These are phyloP conservation scores for Pycnonotus jocosus DNA, from an alignment of 2,113 vertebrate genomes.

Conservation along the genomic window DNA sequence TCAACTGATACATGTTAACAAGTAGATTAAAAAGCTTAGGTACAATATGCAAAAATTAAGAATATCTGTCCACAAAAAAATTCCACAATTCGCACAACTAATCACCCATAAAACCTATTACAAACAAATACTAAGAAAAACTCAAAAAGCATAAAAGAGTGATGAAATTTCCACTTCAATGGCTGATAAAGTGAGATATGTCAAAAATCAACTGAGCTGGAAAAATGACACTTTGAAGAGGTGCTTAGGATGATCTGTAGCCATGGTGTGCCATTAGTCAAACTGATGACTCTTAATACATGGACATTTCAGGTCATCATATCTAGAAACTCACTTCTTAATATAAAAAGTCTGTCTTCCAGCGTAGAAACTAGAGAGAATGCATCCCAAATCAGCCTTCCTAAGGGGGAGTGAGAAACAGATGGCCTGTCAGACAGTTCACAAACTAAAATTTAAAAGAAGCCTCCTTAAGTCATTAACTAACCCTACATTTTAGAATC, in stretches of 20 bases:
- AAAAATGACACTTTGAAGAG: slow-evolving; percentile 78
- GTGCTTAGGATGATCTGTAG: slow-evolving; percentile 72
- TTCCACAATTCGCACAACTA: slow-evolving; percentile 67
- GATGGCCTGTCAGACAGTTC: slow-evolving; percentile 18
- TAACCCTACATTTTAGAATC: neutral
- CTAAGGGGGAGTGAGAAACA: neutral
- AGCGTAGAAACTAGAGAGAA: slow-evolving; percentile 9
- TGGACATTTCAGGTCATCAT: slow-evolving; percentile 61
- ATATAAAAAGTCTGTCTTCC: slow-evolving; percentile 62
- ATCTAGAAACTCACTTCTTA: slow-evolving; percentile 63
- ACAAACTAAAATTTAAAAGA: neutral
- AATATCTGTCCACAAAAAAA: slow-evolving; percentile 24
- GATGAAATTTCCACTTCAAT: slow-evolving; percentile 77
- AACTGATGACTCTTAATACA: slow-evolving; percentile 68
- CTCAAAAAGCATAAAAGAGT: slow-evolving; percentile 66
- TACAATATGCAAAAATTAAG: slow-evolving; percentile 49
- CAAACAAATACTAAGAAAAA: slow-evolving; percentile 76
- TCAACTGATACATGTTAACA: neutral
- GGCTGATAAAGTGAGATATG: slow-evolving; percentile 72
- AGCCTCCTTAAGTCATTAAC: neutral
- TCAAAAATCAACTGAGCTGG: slow-evolving; percentile 76
- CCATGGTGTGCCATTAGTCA: slow-evolving; percentile 68
- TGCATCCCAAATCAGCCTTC: neutral
- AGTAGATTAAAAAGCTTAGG: neutral
- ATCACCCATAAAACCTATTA: slow-evolving; percentile 81